phyloP scores from a whole-genome alignment of 53 echinoderm and acorn worm genomes.

The Pentamera pediparva region DNA sequence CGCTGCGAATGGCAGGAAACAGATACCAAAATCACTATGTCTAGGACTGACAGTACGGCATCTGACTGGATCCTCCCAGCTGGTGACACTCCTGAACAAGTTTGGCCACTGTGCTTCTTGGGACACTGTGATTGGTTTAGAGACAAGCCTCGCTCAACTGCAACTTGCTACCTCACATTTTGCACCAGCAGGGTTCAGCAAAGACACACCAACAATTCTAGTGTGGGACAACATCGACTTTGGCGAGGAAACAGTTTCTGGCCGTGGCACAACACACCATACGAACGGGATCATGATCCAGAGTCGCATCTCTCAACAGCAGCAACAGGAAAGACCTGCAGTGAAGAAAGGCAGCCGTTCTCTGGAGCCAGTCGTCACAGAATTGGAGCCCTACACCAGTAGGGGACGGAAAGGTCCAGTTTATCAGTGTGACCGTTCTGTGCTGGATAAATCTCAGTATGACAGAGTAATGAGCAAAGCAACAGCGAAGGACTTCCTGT shows the following conservation, averaged over 20 bases:
- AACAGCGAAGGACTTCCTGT: not conserved
- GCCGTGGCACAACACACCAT: conserved; percentile 52
- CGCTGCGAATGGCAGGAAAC: not conserved
- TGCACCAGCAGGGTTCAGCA: not conserved
- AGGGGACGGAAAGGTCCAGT: not conserved
- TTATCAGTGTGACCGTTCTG: too few species aligned
- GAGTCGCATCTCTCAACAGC: not conserved
- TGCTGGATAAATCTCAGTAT: too few species aligned
- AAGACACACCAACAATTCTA: conserved; percentile 14
- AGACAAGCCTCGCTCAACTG: conserved; percentile 5
- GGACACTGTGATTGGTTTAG: not conserved
- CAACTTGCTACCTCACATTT: not conserved
- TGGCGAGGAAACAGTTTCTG: conserved; percentile 53
- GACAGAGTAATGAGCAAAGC: too few species aligned
- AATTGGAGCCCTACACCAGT: not conserved
- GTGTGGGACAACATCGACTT: conserved; percentile 69
- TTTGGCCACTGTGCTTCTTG: conserved; percentile 36
- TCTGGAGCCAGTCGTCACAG: not conserved
- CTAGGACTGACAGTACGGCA: conserved; percentile 31
- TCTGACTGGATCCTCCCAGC: conserved; percentile 36
- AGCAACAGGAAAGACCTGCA: not conserved
- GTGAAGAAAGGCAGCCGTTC: not conserved
- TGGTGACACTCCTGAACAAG: conserved; percentile 15
- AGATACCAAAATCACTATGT: conserved; percentile 5
- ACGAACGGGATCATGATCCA: conserved; percentile 54